Evolutionary conservation across 2,888 invertebrate genomes (phyloP), one percentile per base, ranked within the genome.

Genomic region (Drosophila parthenogenetica): DNA sequence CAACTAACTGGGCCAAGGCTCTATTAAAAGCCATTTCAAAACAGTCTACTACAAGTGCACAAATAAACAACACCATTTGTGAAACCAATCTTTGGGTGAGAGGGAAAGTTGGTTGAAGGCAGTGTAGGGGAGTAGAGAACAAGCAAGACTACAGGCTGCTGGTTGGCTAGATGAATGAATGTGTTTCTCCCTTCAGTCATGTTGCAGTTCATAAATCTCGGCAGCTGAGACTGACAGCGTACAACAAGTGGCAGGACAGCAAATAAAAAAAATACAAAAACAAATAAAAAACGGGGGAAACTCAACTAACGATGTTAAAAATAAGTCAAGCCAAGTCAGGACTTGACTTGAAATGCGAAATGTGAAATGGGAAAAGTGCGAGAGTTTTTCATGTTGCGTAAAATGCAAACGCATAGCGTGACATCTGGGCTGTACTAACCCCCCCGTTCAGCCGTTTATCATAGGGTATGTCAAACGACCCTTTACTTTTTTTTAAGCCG

Each of bases 181-280:
- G 65, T 74, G 42, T 62, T 45, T 35, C 13, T 35, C 69, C 65
- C 16, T 43, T 48, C 46, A 79, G 69, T 45, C 79, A 74, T 79
- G 77, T 74, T 71, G 81, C 81, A 86, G 87, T 84, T 88, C 87
- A 85, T 88, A 85, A 89, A 88, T 89, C 84, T 71, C 79, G 55
- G 61, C 83, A 81, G 76, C 84, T 83, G 87, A 64, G 77, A 82
- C 68, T 87, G 82, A 87, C 84, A 76, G 67, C 63, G 32, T 51
- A 87, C 88, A 83, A 87, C 86, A 87, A 87, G 83, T 87, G 83
- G 79, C 74, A 74, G 68, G 54, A 61, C 39, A 55, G 65, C 45
- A 68, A 49, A 53, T 32, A 50, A 62, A 59, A 63, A 54, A 55
- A 61, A 57, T 39, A 32, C 29, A 35, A 40, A 40, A 40, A 7